phyloP scores from a whole-genome alignment of 2,797 vertebrate genomes.

The Diplodus sargus region DNA sequence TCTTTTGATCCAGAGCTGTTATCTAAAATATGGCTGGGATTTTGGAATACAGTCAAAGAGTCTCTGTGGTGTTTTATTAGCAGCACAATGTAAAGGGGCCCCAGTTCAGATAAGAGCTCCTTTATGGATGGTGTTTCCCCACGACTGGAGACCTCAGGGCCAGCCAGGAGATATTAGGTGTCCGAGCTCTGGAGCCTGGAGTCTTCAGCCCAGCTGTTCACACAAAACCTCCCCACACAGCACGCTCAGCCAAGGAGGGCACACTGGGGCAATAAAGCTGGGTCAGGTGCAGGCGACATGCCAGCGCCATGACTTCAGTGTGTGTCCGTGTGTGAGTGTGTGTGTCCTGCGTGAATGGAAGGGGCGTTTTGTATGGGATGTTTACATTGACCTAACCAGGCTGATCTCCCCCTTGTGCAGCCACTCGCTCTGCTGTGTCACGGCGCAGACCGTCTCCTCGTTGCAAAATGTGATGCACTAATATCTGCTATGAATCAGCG shows the following conservation, averaged over 20 bases:
- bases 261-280: conserved; percentile 78
- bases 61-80: conserved; percentile 76
- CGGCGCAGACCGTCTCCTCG: conserved; percentile 38
- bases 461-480: conserved; percentile 39
- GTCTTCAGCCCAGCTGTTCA: conserved; percentile 83
- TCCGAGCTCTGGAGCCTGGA: conserved; percentile 67
- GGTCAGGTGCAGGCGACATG: conserved; percentile 78
- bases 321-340: conserved; percentile 31
- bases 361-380: conserved; percentile 53
- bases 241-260: conserved; percentile 64
- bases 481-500: conserved; percentile 49
- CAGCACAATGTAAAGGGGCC: conserved; percentile 73
- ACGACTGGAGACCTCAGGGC: conserved; percentile 70
- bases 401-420: conserved; percentile 55
- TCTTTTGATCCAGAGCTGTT: conserved; percentile 63
- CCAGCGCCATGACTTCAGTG: conserved; percentile 68
- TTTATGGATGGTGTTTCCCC: conserved; percentile 77
- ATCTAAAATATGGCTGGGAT: conserved; percentile 65
- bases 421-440: conserved; percentile 24
- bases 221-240: conserved; percentile 79
- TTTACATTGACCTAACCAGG: conserved; percentile 64
- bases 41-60: conserved; percentile 69
- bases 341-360: conserved; percentile 29
- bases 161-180: conserved; percentile 79
- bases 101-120: conserved; percentile 75